Percentiles rank a stretch among this genome's conserved stretches.
These are phyloP conservation scores for Agrochola circellaris DNA, from an alignment of 2,888 invertebrate genomes.

Conservation along the genomic window DNA sequence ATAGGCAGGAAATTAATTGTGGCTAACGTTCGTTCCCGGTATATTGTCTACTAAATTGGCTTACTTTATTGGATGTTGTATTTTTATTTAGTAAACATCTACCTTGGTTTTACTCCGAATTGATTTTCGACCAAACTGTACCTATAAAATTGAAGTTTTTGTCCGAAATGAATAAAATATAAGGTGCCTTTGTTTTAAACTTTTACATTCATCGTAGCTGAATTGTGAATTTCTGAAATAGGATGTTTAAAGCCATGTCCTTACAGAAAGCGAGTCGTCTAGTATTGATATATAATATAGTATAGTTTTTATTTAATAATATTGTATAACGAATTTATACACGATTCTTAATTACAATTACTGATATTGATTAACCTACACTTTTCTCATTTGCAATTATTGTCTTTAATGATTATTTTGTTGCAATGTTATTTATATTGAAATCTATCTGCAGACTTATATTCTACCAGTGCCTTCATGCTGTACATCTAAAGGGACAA, in stretches of 20 bases:
- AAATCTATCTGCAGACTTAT: background rate
- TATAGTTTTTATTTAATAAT: background rate
- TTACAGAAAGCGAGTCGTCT: background rate
- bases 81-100: background rate
- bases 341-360: background rate
- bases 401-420: background rate
- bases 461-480: background rate
- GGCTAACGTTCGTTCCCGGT: conserved; percentile 28
- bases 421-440: background rate
- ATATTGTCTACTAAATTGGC: conserved; percentile 44
- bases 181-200: background rate
- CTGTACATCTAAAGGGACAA: background rate
- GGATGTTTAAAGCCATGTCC: background rate
- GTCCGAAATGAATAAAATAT: background rate
- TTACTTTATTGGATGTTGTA: conserved; percentile 4
- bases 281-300: no score
- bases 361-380: background rate
- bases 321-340: no score
- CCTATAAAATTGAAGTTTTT: background rate
- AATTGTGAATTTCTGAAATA: background rate
- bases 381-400: background rate
- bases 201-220: background rate
- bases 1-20: conserved; percentile 61
- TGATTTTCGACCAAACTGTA: background rate
- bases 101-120: background rate